Percentiles rank a stretch among this genome's conserved stretches.
Evolutionary conservation across 1,140 invertebrate species (phyloP).

Genomic region (Philopotamus ludificatus): DNA sequence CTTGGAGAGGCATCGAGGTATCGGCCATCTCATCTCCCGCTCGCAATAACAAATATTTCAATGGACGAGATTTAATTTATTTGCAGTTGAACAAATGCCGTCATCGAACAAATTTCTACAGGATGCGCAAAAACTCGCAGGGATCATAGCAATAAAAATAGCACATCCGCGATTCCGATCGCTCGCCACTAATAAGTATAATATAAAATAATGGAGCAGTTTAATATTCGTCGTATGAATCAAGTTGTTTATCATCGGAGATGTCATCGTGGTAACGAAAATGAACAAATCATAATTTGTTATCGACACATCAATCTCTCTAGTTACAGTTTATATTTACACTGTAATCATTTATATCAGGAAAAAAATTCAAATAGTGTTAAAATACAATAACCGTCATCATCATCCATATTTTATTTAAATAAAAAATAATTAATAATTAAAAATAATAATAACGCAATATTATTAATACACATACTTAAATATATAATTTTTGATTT

Average conservation of each 20-base stretch:
- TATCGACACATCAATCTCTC: conserved; percentile 22
- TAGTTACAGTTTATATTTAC: conserved; percentile 26
- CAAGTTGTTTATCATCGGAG: too few relatives aligned
- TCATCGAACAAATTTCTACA: neutral
- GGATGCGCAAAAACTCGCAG: neutral
- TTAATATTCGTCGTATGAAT: too few relatives aligned
- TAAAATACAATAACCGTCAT: conserved; percentile 16
- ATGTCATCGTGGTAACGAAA: conserved; percentile 15
- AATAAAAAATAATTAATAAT: too few relatives aligned
- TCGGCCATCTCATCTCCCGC: neutral
- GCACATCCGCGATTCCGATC: neutral
- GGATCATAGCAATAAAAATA: neutral
- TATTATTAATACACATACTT: too few relatives aligned
- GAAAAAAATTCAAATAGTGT: conserved; percentile 20
- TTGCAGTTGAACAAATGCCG: neutral
- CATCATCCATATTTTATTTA: conserved; percentile 5
- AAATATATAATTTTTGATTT: too few relatives aligned
- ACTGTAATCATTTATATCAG: conserved; percentile 23
- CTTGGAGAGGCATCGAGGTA: neutral
- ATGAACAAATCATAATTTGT: conserved; percentile 21
- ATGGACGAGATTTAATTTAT: neutral
- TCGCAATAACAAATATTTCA: neutral
- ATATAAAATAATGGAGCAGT: too few relatives aligned
- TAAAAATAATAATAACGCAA: too few relatives aligned
- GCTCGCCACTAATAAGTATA: conserved; percentile 15